Evolutionary conservation across 2,888 invertebrate genomes (phyloP).

Genomic region (Colostygia pectinataria): DNA sequence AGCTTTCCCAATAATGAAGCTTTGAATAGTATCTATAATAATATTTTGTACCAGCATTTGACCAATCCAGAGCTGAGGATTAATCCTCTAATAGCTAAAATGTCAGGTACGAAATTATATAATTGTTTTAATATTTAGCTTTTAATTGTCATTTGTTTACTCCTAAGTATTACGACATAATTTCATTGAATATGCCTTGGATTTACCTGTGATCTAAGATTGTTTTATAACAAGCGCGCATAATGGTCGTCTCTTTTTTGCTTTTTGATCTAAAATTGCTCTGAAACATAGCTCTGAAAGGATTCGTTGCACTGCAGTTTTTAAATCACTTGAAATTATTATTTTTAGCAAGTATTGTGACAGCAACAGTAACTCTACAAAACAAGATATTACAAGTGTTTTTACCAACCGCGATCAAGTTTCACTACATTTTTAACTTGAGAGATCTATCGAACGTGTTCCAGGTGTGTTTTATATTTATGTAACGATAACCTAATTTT

Average conservation of each 20-base stretch:
- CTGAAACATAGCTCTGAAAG: too few relatives aligned
- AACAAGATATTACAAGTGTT: conserved; percentile 94
- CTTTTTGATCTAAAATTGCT: too few relatives aligned
- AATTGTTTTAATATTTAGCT: background rate
- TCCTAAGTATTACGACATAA: too few relatives aligned
- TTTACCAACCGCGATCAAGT: conserved; percentile 97
- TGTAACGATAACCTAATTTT: too few relatives aligned
- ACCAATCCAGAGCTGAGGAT: conserved; percentile 92
- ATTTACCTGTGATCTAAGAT: too few relatives aligned
- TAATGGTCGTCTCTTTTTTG: too few relatives aligned
- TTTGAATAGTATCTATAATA: conserved; percentile 93
- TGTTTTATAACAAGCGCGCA: too few relatives aligned
- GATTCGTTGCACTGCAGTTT: too few relatives aligned
- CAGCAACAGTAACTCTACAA: conserved; percentile 92
- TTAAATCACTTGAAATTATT: background rate
- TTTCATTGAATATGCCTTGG: too few relatives aligned
- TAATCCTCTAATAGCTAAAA: conserved; percentile 85
- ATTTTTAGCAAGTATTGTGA: conserved; percentile 85
- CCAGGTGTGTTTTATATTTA: conserved; percentile 82
- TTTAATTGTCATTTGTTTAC: too few relatives aligned
- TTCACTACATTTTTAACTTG: conserved; percentile 98
- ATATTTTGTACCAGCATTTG: conserved; percentile 94
- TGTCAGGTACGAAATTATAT: conserved; percentile 71
- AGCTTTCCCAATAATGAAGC: conserved; percentile 92
- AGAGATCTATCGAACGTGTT: conserved; percentile 97